Evolutionary conservation across 2,797 vertebrate species (phyloP), one percentile per base, ranked within the genome.

Genomic region (Crenichthys baileyi): DNA sequence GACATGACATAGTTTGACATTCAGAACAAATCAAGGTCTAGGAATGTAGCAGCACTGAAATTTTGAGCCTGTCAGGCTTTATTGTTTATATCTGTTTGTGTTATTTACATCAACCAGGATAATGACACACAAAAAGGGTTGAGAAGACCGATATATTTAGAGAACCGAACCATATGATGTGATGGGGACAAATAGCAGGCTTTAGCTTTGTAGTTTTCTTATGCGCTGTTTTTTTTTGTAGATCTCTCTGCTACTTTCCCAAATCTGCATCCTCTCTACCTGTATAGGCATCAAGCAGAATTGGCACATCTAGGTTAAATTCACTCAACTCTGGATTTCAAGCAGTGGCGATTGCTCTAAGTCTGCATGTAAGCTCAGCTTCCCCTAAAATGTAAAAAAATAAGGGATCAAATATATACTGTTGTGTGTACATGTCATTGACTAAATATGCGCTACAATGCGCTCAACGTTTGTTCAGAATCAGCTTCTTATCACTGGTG

Each of bases 1-100:
- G 63, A 79, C 22, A 51, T 46, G 18, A 36, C 78, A 87, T n/a
- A n/a, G n/a, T n/a, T n/a, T n/a, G 78, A 81, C 77, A 81, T 84
- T 85, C 76, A 80, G 51, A 41, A 75, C 29, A 65, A 75, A 70
- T 72, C 41, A 46, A 80, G 73, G 61, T 70, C 75, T 72, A 15
- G 68, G 53, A 56, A 73, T 76, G 70, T 70, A 39, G 73, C 44
- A 56, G 63, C 70, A 31, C 39, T 75, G 56, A 73, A 50, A 74
- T 63, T 0, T 0, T 78, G 16, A 51, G 76, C 44, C 72, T 70
- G 36, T 22, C 70, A n/a, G 55, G 31, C 20, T 76, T 79, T 75
- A 60, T 72, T 73, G 46, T 74, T 39, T 76, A 67, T 46, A 5
- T 79, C 74, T 63, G 22, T 83, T 29, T 76, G 79, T 85, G 77